phyloP scores from a whole-genome alignment of 2,888 invertebrate genomes.

The Trilocha varians region DNA sequence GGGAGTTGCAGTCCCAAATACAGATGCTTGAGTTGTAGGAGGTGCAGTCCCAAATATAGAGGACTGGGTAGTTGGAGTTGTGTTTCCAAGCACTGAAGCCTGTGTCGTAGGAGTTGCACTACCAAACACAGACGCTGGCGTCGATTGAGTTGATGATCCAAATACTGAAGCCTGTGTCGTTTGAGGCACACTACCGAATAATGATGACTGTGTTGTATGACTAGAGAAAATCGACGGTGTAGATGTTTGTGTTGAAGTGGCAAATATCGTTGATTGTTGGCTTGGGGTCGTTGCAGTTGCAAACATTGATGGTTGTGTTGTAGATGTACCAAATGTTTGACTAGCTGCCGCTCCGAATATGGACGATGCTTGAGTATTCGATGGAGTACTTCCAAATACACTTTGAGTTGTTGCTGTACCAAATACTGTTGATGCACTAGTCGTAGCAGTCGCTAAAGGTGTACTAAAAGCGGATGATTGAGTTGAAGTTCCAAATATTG shows the following conservation, averaged over 20 bases:
- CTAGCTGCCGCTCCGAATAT: slow-evolving; percentile 7
- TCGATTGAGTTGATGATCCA: slow-evolving; percentile 8
- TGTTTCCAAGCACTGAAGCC: slow-evolving; percentile 8
- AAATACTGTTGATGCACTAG: slow-evolving; percentile 13
- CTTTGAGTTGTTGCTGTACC: slow-evolving; percentile 19
- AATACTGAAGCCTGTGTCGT: slow-evolving; percentile 15
- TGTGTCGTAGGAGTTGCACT: slow-evolving; percentile 5
- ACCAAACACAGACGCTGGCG: slow-evolving; percentile 7
- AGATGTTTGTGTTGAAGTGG: too few species aligned
- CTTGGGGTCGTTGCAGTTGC: slow-evolving; percentile 11
- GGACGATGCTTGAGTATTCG: slow-evolving; percentile 15
- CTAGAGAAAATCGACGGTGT: too few species aligned
- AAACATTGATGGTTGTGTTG: slow-evolving; percentile 15
- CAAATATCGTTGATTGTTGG: too few species aligned
- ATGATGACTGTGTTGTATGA: slow-evolving; percentile 12
- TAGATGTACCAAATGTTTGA: slow-evolving; percentile 12
- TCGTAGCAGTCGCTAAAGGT: slow-evolving; percentile 17
- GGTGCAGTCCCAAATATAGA: slow-evolving; percentile 33
- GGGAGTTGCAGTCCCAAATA: slow-evolving; percentile 24
- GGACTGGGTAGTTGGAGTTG: slow-evolving; percentile 15
- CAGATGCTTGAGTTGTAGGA: slow-evolving; percentile 26
- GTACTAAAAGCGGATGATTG: slow-evolving; percentile 18
- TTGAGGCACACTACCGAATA: slow-evolving; percentile 13
- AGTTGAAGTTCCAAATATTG: slow-evolving; percentile 24
- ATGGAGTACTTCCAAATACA: slow-evolving; percentile 17